phyloP scores from a whole-genome alignment of 2,113 vertebrate genomes.

The Cryptotis parvus region DNA sequence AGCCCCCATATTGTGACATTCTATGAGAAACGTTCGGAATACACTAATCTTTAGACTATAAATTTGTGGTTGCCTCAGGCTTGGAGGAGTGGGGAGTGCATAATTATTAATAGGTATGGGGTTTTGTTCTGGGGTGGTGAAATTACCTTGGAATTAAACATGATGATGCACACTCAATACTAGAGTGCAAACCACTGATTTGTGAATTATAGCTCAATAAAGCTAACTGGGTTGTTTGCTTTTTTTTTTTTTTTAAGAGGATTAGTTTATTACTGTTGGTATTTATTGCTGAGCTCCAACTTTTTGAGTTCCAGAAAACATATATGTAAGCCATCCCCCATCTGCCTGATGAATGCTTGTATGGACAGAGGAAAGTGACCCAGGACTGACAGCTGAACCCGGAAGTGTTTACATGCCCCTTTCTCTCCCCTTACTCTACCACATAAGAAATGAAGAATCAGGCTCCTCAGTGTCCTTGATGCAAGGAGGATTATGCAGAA shows the following conservation, averaged over 20 bases:
- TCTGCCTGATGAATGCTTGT: neutral
- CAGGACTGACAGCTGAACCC: neutral
- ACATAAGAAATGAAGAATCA: neutral
- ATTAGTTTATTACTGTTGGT: constrained; percentile 32
- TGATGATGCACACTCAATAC: neutral
- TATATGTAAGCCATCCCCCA: neutral
- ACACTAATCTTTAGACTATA: constrained; percentile 3
- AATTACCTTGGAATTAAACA: constrained; percentile 33
- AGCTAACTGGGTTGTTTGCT: neutral
- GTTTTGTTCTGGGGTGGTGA: neutral
- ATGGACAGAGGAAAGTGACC: neutral
- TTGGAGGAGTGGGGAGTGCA: neutral
- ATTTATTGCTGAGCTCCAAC: constrained; percentile 49
- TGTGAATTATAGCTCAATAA: constrained; percentile 56
- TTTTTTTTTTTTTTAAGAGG: neutral
- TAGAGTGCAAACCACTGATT: constrained; percentile 20
- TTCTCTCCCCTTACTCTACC: neutral
- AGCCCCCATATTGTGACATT: neutral
- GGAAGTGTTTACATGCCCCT: neutral
- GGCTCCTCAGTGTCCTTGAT: constrained; percentile 15
- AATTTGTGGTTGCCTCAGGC: neutral
- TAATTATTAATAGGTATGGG: neutral
- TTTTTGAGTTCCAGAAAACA: neutral
- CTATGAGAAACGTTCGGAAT: neutral
- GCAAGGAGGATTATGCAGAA: constrained; percentile 10